Evolutionary conservation across 1,140 invertebrate genomes (phyloP), one percentile per base, ranked within the genome.

Genomic region (Zaprionus lachaisei): DNA sequence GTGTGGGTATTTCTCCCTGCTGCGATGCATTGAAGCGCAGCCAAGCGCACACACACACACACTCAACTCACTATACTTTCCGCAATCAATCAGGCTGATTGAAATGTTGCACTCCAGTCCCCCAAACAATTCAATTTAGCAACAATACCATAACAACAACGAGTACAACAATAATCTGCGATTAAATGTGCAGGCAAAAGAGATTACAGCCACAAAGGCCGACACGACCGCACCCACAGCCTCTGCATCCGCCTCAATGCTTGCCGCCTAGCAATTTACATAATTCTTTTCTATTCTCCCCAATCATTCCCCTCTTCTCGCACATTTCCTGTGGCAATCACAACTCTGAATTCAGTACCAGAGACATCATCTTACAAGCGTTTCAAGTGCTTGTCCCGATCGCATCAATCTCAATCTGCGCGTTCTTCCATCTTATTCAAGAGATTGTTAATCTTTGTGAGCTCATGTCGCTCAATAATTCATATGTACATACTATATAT

Each of bases 111-210:
- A 72, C 74, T 72, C 22, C 17, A 31, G 55, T 20, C 31, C 51
- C 26, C 44, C 73, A 79, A 67, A 64, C 73, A 77, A 80, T 77
- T 80, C 78, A 80, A 80, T 80, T 79, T 77, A 58, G 69, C 51
- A 49, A 38, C 37, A 47, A 62, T 51, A 51, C 47, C 20, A 20
- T 20, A 51, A 51, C 47, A 47, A 17, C 7, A 47, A 17, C 41
- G 17, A 47, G 7, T 51, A 34, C 68, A 60, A 79, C 63, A 67
- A 54, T 57, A 76, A 65, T 65, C 65, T 77, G 63, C 66, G 67
- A 76, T 77, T 78, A 68, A 72, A 47, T 57, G 49, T 55, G 61
- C 34, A 65, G 24, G 47, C 62, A 72, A 58, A 72, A 41, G 60
- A 60, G 60, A 73, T 77, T 71, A 76, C 49, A 54, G 49, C 68